phyloP scores from a whole-genome alignment of 2,113 vertebrate genomes.

The Apodemus sylvaticus region DNA sequence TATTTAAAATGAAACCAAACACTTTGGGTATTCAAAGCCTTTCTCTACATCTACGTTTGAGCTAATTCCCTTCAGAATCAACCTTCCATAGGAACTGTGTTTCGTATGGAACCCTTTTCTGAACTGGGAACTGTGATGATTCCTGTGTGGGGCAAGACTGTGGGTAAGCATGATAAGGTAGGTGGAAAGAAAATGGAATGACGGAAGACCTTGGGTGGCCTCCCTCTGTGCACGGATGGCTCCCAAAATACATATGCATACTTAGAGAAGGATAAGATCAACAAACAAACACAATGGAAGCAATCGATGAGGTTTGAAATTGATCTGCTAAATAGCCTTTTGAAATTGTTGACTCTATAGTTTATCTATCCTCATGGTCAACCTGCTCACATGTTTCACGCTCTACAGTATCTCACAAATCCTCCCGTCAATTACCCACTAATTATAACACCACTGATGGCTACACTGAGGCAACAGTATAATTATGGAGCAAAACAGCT shows the following conservation, averaged over 20 bases:
- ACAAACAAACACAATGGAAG: not conserved
- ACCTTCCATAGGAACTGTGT: not conserved
- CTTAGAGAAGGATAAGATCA: not conserved
- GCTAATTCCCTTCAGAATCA: not conserved
- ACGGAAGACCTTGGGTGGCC: no score
- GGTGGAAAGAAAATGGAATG: not conserved
- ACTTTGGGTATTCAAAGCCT: not conserved
- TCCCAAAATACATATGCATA: not conserved
- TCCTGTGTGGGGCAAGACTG: not conserved
- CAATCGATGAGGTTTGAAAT: not conserved
- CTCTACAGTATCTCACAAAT: slow-evolving; percentile 81
- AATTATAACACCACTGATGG: slow-evolving; percentile 87
- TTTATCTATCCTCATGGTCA: slow-evolving; percentile 77
- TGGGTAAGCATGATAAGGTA: not conserved
- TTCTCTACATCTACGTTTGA: not conserved
- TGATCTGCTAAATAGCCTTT: slow-evolving; percentile 34
- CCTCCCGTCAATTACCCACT: slow-evolving; percentile 86
- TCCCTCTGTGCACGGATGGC: not conserved
- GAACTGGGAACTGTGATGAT: not conserved
- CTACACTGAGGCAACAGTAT: slow-evolving; percentile 83
- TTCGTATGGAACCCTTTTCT: not conserved
- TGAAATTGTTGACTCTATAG: slow-evolving; percentile 66
- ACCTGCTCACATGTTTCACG: slow-evolving; percentile 76
- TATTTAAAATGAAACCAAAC: not conserved
- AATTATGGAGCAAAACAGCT: slow-evolving; percentile 84